Base-by-base conservation (phyloP, 2,888 invertebrate species). In the Drosophila paramelanica region DNA sequence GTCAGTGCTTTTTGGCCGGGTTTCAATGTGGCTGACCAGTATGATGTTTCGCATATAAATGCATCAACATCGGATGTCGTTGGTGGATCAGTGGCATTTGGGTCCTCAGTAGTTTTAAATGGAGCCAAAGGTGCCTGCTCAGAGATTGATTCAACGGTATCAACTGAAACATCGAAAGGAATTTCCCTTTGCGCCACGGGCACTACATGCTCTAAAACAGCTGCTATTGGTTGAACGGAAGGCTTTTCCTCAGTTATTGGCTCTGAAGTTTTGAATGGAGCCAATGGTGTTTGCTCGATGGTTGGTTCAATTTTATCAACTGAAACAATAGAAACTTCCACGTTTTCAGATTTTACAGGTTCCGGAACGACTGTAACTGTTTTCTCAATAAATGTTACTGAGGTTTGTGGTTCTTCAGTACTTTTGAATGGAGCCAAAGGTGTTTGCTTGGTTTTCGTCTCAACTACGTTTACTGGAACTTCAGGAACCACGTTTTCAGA, bases 11-110 rank as follows among this genome's bases (percentile, higher is more conserved):
- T 76, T 52, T 73, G 78, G 23, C 73, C 67, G 0, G 83, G 81
- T 47, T 89, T 90, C 0, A 90, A 59, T 14, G 87, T 91, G 3
- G 90, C 91, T 10, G 90, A 89, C 90, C 90, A 90, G 46, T 88
- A 90, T 0, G 90, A 90, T 17, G 90, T 90, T 67, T 90, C 81
- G 20, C 86, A 74, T 17, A 90, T 68, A 49, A 88, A 90, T 20
- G 78, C 31, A 61, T 77, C 78, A 13, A 10, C 47, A 5, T 78
- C 76, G 0, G 65, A 43, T 41, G 51, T 23, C 3, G 2, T 31
- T 31, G 8, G 31, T 8, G 31, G 31, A 31, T 31, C 31, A 31
- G 31, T 31, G 5, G 31, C 31, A 8, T 1, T 43, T 2, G 23
- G 3, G 1, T 67, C 53, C 5, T 60, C 43, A 58, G 33, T n/a